Percentiles rank a stretch among this genome's conserved stretches.
Conservation (phyloP, 2,797 vertebrate genomes). For the Lepus townsendii region DNA sequence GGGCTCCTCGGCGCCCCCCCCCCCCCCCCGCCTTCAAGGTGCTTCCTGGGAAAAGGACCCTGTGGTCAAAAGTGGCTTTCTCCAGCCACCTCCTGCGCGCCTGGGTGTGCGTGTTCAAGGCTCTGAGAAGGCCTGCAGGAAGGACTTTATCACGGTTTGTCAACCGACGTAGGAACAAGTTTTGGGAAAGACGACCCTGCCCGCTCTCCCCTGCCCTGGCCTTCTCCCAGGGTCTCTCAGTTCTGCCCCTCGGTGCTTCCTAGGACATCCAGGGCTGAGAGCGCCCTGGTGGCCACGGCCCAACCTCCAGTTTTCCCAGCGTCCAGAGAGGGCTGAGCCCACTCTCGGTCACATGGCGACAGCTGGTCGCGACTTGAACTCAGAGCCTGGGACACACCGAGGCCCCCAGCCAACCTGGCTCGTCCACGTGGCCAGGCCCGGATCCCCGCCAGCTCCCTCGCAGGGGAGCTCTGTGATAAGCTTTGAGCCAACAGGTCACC, state of each 20-base stretch:
- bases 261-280: neutral
- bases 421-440: neutral
- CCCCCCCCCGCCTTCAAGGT: neutral
- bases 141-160: neutral
- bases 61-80: slow-evolving; percentile 61
- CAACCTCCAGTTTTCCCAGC: neutral
- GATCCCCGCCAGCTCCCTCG: neutral
- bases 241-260: neutral
- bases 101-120: neutral
- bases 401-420: neutral
- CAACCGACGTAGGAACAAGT: neutral
- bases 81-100: neutral
- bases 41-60: slow-evolving; percentile 57
- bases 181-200: neutral
- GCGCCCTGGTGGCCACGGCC: neutral
- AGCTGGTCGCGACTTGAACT: slow-evolving; percentile 68
- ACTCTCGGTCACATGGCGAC: neutral
- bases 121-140: slow-evolving; percentile 37
- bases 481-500: neutral
- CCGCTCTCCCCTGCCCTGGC: neutral
- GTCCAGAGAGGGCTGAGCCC: neutral
- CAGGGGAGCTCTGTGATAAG: neutral
- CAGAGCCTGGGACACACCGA: slow-evolving; percentile 69
- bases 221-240: neutral
- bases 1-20: neutral